phyloP scores from a whole-genome alignment of 2,888 invertebrate species.

The Drosophila vallismaia region DNA sequence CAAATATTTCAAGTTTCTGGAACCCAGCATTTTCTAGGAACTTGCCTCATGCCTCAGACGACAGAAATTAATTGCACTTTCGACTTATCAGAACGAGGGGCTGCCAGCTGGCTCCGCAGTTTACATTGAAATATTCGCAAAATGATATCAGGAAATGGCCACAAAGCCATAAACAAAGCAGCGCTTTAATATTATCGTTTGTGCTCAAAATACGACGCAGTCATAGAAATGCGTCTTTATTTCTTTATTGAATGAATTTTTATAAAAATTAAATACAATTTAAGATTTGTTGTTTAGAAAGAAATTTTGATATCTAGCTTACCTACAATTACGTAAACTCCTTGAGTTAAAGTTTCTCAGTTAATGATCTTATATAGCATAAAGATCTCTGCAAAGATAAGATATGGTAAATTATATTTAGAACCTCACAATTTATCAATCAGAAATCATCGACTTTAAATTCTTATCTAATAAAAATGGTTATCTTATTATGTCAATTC shows the following conservation, averaged over 20 bases:
- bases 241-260: slow-evolving; percentile 15
- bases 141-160: slow-evolving; percentile 19
- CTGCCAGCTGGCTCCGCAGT: slow-evolving; percentile 12
- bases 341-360: slow-evolving; percentile 47
- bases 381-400: slow-evolving; percentile 52
- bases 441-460: slow-evolving; percentile 7
- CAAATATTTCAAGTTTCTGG: background rate
- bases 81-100: slow-evolving; percentile 22
- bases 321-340: slow-evolving; percentile 37
- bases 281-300: too few relatives aligned
- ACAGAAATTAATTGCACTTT: slow-evolving; percentile 5
- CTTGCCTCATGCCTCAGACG: background rate
- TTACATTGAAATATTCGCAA: slow-evolving; percentile 19
- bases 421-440: slow-evolving; percentile 34
- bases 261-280: background rate
- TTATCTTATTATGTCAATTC: slow-evolving; percentile 20
- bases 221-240: slow-evolving; percentile 44
- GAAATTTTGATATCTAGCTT: slow-evolving; percentile 20
- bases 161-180: slow-evolving; percentile 34
- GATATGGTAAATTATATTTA: background rate
- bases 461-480: background rate
- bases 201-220: slow-evolving; percentile 42
- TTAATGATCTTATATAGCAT: slow-evolving; percentile 44
- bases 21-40: background rate
- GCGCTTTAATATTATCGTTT: slow-evolving; percentile 14